These are phyloP conservation scores for Aselliscus stoliczkanus DNA, from an alignment of 2,797 vertebrate species.

Conservation along the genomic window DNA sequence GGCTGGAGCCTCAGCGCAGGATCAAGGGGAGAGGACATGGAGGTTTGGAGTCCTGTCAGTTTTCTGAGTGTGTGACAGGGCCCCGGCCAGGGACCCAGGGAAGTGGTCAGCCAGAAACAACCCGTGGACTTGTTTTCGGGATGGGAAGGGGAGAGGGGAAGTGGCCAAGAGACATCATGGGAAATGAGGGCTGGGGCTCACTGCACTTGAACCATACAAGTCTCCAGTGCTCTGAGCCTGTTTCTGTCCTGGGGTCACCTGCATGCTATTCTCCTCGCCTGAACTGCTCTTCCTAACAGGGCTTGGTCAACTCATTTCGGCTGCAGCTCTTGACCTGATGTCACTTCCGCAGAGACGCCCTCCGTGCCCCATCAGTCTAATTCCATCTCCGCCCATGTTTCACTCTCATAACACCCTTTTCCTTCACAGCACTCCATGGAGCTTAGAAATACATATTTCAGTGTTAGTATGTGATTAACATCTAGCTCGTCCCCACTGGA, in stretches of 20 bases:
- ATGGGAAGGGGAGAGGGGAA: not conserved
- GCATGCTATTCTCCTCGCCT: accelerated
- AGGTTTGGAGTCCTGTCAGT: not conserved
- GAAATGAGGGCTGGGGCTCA: not conserved
- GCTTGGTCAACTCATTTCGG: not conserved
- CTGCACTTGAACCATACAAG: accelerated
- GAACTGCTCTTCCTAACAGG: not conserved
- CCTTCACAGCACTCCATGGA: not conserved
- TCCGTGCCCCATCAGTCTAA: not conserved
- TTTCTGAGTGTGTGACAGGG: not conserved
- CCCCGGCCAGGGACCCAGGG: accelerated
- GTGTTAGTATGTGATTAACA: accelerated
- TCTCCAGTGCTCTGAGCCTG: not conserved
- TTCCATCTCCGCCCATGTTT: accelerated
- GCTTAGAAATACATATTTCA: not conserved
- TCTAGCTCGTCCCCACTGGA: not conserved
- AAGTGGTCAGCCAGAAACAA: not conserved
- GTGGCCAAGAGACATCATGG: accelerated
- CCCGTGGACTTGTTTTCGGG: not conserved
- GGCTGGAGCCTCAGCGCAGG: not conserved
- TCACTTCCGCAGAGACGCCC: not conserved
- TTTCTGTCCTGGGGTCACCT: not conserved
- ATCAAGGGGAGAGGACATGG: accelerated
- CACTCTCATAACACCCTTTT: not conserved
- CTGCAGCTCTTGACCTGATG: not conserved